Percentiles rank a stretch among this genome's conserved stretches.
Conservation (phyloP, 2,113 vertebrate genomes). For the Cyanistes caeruleus region DNA sequence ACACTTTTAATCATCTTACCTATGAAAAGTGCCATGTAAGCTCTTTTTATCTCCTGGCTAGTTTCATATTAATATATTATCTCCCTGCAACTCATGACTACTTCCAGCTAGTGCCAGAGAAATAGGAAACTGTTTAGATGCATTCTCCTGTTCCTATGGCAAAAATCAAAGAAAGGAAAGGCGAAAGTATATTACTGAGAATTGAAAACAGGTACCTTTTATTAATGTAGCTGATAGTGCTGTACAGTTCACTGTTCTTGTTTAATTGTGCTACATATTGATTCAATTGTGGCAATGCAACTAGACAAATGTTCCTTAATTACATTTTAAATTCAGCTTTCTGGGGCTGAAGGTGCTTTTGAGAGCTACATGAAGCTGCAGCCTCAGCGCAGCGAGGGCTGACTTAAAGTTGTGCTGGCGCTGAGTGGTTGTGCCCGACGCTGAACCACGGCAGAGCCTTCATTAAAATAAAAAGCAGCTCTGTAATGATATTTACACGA, state of each 20-base stretch:
- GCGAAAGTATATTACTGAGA: slow-evolving; percentile 7
- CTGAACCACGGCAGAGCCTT: slow-evolving; percentile 54
- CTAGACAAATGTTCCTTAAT: slow-evolving; percentile 56
- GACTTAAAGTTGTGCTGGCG: neutral
- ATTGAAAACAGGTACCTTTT: slow-evolving; percentile 44
- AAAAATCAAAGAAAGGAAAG: slow-evolving; percentile 30
- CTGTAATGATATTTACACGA: slow-evolving; percentile 77
- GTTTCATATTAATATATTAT: slow-evolving; percentile 56
- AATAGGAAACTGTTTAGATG: slow-evolving; percentile 39
- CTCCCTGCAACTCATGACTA: slow-evolving; percentile 9
- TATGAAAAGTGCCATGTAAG: slow-evolving; percentile 28
- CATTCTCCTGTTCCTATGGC: slow-evolving; percentile 12
- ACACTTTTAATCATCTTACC: slow-evolving; percentile 46
- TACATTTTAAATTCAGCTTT: slow-evolving; percentile 66
- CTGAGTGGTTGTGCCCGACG: neutral
- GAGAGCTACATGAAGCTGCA: neutral
- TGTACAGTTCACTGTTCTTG: slow-evolving; percentile 34
- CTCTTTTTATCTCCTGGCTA: slow-evolving; percentile 48
- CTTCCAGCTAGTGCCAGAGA: slow-evolving; percentile 24
- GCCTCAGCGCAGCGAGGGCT: neutral
- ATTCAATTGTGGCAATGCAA: slow-evolving; percentile 57
- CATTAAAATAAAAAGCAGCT: slow-evolving; percentile 61
- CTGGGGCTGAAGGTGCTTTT: slow-evolving; percentile 51
- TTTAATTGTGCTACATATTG: slow-evolving; percentile 58
- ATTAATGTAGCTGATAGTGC: slow-evolving; percentile 54